These are phyloP conservation scores for Melanostigma gelatinosum DNA, from an alignment of 2,113 vertebrate genomes.

Conservation along the genomic window DNA sequence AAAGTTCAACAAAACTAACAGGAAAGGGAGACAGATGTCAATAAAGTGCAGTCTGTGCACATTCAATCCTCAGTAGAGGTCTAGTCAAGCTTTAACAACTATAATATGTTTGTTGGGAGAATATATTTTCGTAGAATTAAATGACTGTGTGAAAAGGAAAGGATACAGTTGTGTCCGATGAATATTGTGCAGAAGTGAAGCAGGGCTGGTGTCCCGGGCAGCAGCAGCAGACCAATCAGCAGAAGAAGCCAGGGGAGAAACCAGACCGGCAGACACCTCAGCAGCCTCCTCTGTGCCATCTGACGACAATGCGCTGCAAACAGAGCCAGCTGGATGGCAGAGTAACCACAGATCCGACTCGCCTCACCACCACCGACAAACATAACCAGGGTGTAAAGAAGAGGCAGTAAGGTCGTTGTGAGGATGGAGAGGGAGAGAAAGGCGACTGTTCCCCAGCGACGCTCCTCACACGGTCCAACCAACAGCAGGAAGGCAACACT, in stretches of 20 bases:
- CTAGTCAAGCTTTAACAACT: background rate
- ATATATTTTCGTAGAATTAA: background rate
- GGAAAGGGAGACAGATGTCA: background rate
- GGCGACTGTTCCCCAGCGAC: constrained; percentile 83
- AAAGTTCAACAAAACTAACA: background rate
- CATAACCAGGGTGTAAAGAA: constrained; percentile 84
- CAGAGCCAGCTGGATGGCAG: constrained; percentile 85
- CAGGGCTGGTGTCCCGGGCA: constrained; percentile 82
- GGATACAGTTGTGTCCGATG: constrained; percentile 90
- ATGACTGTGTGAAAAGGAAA: constrained; percentile 53
- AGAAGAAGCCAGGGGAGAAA: constrained; percentile 84
- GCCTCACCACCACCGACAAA: constrained; percentile 75
- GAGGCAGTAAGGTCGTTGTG: constrained; percentile 76
- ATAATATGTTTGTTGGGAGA: background rate
- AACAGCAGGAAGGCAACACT: constrained; percentile 80
- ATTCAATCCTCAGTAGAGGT: background rate
- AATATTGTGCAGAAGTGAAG: constrained; percentile 88
- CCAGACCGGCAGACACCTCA: constrained; percentile 77
- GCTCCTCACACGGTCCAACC: constrained; percentile 84
- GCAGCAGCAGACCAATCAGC: constrained; percentile 78
- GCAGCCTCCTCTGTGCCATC: constrained; percentile 63
- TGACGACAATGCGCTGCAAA: constrained; percentile 83
- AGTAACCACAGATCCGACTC: constrained; percentile 83
- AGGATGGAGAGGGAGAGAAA: constrained; percentile 83
- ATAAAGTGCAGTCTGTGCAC: background rate